Conservation (phyloP, 2,113 vertebrate genomes). For the Paedocypris sp. region DNA sequence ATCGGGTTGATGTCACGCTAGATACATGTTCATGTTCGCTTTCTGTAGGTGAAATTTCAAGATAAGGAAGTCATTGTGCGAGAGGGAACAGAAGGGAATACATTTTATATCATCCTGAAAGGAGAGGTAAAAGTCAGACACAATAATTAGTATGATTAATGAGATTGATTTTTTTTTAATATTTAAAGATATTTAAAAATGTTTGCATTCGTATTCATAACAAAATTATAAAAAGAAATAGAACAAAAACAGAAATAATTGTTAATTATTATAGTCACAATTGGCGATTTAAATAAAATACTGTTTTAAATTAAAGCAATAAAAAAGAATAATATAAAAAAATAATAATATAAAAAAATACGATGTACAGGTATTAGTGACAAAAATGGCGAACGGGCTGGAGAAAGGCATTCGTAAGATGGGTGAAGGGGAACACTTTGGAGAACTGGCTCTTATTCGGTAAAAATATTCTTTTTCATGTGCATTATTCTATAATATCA, state of each 20-base stretch:
- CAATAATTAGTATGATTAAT: not conserved
- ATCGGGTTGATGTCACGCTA: no score
- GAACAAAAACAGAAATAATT: no score
- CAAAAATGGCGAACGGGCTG: slow-evolving; percentile 51
- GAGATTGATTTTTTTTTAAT: not conserved
- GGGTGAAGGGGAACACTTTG: slow-evolving; percentile 66
- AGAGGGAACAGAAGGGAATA: slow-evolving; percentile 62
- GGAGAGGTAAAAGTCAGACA: slow-evolving; percentile 55
- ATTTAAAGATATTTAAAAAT: no score
- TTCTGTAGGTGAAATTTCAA: slow-evolving; percentile 59
- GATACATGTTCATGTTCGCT: not conserved
- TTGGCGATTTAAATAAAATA: no score
- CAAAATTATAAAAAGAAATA: no score
- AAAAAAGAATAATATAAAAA: no score
- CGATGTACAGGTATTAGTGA: slow-evolving; percentile 70
- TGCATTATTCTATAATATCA: no score
- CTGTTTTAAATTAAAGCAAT: no score
- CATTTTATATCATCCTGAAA: slow-evolving; percentile 69
- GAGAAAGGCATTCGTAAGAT: slow-evolving; percentile 62
- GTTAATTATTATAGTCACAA: no score
- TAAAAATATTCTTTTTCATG: no score
- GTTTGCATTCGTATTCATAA: no score
- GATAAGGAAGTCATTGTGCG: slow-evolving; percentile 61
- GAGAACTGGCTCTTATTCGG: slow-evolving; percentile 71
- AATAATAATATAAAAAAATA: no score